Base-by-base conservation (phyloP, 1,140 invertebrate genomes). In the Oryzaephilus surinamensis region DNA sequence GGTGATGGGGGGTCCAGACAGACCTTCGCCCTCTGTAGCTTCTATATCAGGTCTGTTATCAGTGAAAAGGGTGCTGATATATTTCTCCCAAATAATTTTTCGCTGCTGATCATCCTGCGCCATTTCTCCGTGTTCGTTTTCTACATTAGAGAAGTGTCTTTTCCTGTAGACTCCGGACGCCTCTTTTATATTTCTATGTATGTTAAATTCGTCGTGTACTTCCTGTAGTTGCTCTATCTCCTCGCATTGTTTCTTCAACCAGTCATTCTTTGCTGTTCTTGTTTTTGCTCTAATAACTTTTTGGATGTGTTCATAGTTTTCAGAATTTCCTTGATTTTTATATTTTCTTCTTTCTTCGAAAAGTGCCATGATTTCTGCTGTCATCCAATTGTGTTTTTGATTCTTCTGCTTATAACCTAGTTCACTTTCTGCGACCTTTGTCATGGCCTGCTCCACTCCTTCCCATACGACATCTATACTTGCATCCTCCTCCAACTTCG, bases 341-440 rank as follows among this genome's bases (percentile, higher is more conserved):
- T 19, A 18, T n/a, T 33, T 33, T 33, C 17, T 2, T n/a, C 14
- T 14, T 13, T 33, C 32, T 18, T 33, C 32, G 10, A 33, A 18
- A 18, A 33, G n/a, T 8, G 19, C 4, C 17, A 19, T 11, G 19
- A 33, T 33, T n/a, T 33, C n/a, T 4, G 4, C 27, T 4, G 27
- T 28, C n/a, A 6, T n/a, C 27, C 27, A 28, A 4, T 11, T 11
- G 4, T 28, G n/a, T n/a, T 14, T 28, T 11, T 28, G 4, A n/a
- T 28, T n/a, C n/a, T n/a, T 28, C n/a, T 4, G 10, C 18, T 32
- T 60, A 60, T 15, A 60, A 15, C 28, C 54, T 37, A 20, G 19
- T 20, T 8, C 8, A 20, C 4, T 20, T 8, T 20, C 19, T 20
- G 8, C 8, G 4, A 20, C 8, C 19, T 20, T 20, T 20, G 19